Evolutionary conservation across 2,797 vertebrate genomes (phyloP).

Genomic region (Diplodus sargus): DNA sequence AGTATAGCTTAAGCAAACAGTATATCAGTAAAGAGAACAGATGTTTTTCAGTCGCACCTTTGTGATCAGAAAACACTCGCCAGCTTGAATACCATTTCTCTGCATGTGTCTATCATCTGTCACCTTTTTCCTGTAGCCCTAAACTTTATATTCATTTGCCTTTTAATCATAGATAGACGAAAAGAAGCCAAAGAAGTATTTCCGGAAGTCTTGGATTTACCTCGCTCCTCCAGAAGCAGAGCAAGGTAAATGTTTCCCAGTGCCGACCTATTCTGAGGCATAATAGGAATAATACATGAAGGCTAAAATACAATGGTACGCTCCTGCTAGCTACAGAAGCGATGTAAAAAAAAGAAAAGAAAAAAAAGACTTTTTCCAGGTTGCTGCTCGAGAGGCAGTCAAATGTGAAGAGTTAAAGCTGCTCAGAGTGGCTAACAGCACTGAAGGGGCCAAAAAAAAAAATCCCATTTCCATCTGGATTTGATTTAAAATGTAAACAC

Average conservation of each 20-base stretch:
- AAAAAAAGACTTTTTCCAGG: constrained; percentile 56
- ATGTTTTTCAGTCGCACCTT: not conserved
- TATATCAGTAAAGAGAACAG: not conserved
- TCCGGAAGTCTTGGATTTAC: not conserved
- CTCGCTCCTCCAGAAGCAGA: not conserved
- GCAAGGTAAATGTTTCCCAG: constrained; percentile 17
- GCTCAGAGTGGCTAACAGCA: constrained; percentile 69
- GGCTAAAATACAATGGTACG: constrained; percentile 51
- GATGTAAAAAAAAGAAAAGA: not conserved
- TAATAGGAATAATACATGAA: constrained; percentile 43
- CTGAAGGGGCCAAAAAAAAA: constrained; percentile 53
- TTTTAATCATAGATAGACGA: constrained; percentile 2
- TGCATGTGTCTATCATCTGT: not conserved
- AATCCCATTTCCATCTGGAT: constrained; percentile 76
- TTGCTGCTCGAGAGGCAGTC: constrained; percentile 65
- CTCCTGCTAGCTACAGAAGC: constrained; percentile 41
- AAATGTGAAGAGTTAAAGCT: constrained; percentile 69
- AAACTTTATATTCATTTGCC: not conserved
- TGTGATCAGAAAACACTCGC: not conserved
- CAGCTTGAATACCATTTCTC: not conserved
- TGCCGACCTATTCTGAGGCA: constrained; percentile 18
- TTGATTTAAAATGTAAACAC: constrained; percentile 81
- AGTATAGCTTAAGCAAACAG: too few relatives aligned
- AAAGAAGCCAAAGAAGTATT: not conserved
- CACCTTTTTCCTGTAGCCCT: not conserved